phyloP scores from a whole-genome alignment of 2,797 vertebrate genomes.

The Rachycentron canadum region DNA sequence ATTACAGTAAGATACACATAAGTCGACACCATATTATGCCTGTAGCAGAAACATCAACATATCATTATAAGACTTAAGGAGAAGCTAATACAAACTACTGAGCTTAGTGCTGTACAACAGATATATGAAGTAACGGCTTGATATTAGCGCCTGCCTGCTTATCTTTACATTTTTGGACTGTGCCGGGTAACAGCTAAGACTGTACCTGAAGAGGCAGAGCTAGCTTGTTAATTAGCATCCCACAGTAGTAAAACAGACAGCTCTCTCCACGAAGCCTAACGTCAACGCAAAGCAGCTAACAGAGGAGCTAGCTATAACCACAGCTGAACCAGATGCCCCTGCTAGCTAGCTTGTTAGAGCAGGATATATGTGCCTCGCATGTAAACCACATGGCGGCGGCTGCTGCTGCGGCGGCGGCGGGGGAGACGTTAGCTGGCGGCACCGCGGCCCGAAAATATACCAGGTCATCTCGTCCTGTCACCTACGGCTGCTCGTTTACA shows the following conservation, averaged over 20 bases:
- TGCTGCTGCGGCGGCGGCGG: conserved; percentile 1
- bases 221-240: conserved; percentile 45
- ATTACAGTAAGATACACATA: not conserved
- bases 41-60: not conserved
- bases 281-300: not conserved
- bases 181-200: not conserved
- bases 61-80: not conserved
- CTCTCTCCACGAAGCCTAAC: not conserved
- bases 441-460: conserved; percentile 48
- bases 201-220: not conserved
- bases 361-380: conserved; percentile 54
- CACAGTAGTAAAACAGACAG: not conserved
- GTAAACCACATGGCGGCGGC: conserved; percentile 76
- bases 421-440: conserved; percentile 32
- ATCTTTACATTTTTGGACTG: conserved; percentile 8
- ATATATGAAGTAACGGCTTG: not conserved
- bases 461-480: conserved; percentile 19
- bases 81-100: not conserved
- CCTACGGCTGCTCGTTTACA: not conserved
- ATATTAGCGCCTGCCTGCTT: not conserved
- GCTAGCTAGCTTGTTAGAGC: conserved; percentile 18
- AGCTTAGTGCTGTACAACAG: not conserved
- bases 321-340: conserved; percentile 26
- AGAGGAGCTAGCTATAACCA: conserved; percentile 2
- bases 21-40: not conserved